Percentiles rank a stretch among this genome's conserved stretches.
Evolutionary conservation across 2,113 vertebrate species (phyloP).

Genomic region (Nerophis ophidion): DNA sequence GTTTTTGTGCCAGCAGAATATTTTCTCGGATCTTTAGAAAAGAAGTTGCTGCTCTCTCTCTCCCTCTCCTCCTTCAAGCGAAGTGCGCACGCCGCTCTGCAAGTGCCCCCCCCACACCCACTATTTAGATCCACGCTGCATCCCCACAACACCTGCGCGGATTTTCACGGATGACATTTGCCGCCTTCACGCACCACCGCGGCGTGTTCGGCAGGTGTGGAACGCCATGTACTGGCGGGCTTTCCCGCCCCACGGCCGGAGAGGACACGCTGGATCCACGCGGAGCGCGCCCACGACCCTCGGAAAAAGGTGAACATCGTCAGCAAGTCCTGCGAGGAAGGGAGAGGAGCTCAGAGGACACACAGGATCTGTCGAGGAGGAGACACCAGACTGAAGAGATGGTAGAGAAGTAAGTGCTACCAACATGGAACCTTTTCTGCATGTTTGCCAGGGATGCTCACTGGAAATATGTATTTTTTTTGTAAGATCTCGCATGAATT

Average conservation of each 20-base stretch:
- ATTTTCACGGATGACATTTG: conserved; percentile 11
- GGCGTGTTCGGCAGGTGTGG: conserved; percentile 3
- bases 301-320: conserved; percentile 5
- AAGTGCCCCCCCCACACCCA: not conserved
- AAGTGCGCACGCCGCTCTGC: not conserved
- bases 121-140: conserved; percentile 9
- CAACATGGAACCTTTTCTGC: not conserved
- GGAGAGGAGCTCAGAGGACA: no score
- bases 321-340: conserved; percentile 6
- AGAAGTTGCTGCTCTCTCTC: not conserved
- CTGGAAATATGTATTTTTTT: no score
- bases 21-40: not conserved
- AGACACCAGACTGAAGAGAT: conserved; percentile 50
- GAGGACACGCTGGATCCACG: conserved; percentile 39
- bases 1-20: no score
- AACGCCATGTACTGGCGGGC: conserved; percentile 50
- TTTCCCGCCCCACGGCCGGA: conserved; percentile 21
- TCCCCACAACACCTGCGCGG: conserved; percentile 26
- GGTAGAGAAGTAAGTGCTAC: conserved; percentile 72
- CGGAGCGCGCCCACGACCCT: conserved; percentile 34
- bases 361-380: conserved; percentile 50
- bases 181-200: not conserved
- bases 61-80: not conserved
- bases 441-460: not conserved
- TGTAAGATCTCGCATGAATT: no score